These are phyloP conservation scores for Scopus umbretta DNA, from an alignment of 2,113 vertebrate genomes.

Conservation along the genomic window DNA sequence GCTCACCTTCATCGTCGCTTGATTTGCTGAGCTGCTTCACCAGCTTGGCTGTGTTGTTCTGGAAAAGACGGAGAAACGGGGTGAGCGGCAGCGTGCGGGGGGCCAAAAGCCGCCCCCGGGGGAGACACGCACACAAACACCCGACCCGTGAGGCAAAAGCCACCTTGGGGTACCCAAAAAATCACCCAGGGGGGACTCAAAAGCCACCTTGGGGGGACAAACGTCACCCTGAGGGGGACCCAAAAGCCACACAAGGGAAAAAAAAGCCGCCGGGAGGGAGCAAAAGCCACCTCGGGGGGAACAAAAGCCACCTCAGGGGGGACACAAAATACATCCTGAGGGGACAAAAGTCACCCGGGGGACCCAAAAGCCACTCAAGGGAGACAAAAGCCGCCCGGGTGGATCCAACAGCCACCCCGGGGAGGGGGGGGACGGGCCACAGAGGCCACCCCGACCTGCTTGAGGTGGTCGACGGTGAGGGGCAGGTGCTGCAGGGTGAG, in stretches of 20 bases:
- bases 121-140: no score
- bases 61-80: neutral
- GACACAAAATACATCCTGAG: no score
- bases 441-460: conserved; percentile 75
- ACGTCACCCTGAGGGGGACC: neutral
- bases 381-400: no score
- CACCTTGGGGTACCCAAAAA: neutral
- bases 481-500: conserved; percentile 91
- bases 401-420: neutral
- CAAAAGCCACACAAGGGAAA: neutral
- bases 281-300: no score
- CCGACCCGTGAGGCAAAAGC: neutral
- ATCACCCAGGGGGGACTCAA: no score
- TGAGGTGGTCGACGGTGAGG: conserved; percentile 92
- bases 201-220: no score
- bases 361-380: neutral
- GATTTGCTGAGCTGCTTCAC: conserved; percentile 94
- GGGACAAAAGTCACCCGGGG: neutral
- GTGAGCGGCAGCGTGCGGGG: neutral
- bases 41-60: conserved; percentile 97
- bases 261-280: no score
- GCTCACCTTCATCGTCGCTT: conserved; percentile 86
- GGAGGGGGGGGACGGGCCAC: no score
- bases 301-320: no score
- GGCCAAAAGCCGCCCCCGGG: neutral